Base-by-base conservation (phyloP, 2,888 invertebrate species). In the Cancer borealis region DNA sequence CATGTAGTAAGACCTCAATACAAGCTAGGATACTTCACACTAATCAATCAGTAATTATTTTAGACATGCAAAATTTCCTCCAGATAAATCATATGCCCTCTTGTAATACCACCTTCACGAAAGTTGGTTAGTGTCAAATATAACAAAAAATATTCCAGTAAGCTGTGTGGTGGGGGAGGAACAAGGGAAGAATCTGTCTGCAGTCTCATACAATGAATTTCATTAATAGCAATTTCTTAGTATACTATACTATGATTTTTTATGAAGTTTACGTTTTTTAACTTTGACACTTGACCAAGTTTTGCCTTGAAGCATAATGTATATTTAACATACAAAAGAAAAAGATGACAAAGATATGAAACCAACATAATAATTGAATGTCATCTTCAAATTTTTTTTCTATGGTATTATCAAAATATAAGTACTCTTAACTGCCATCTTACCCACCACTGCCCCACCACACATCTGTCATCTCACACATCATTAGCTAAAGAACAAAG, bases 401-500 rank as follows among this genome's bases (percentile, higher is more conserved):
- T 21, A 73, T 10, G 26, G 73, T 73, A 8, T 54, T 54, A 54
- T 14, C 8, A 54, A 12, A 14, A 54, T 14, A 54, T 12, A 54
- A 14, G 54, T 54, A 54, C 54, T 54, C 8, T 54, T 54, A 14
- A 54, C 8, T 54, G 14, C 26, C 26, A 73, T n/a, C 8, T 5
- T 26, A 12, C 30, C 46, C 49, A n/a, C n/a, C n/a, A 10, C 88
- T 89, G 26, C 46, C 47, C 88, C 21, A 17, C 88, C 88, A 89
- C 88, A 89, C 47, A n/a, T 49, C 10, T 26, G 14, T 26, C 39
- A 47, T 88, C 88, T 47, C 46, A 88, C 26, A 49, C 46, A 49
- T 12, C 26, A 66, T 66, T 66, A 30, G 49, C 46, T 90, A 79
- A 92, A 66, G 45, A 89, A 73, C 89, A 89, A 89, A 88, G 14